These are phyloP conservation scores for Trochalopteron elliotii DNA, from an alignment of 2,113 vertebrate genomes.

Conservation along the genomic window DNA sequence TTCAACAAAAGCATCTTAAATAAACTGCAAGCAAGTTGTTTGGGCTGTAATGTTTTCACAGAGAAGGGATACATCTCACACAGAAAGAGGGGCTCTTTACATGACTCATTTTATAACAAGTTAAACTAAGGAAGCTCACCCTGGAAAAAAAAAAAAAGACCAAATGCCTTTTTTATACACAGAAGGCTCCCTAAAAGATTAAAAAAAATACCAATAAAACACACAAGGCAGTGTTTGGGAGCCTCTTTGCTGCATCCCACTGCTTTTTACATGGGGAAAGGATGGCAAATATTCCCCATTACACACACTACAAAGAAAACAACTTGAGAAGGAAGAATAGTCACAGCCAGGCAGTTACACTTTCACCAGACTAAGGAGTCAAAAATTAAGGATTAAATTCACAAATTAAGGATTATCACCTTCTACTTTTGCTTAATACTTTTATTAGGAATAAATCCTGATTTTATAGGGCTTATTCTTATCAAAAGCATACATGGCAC, in stretches of 20 bases:
- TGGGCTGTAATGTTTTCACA: conserved; percentile 83
- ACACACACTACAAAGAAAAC: not conserved
- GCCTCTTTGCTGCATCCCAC: not conserved
- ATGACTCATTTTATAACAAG: conserved; percentile 80
- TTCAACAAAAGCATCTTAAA: conserved; percentile 84
- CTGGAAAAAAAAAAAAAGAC: conserved; percentile 57
- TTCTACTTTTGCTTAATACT: not conserved
- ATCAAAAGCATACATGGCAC: not conserved
- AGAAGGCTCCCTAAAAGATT: conserved; percentile 39
- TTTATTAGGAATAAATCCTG: not conserved
- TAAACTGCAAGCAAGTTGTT: conserved; percentile 80
- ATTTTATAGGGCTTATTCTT: not conserved
- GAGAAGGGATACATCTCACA: conserved; percentile 80
- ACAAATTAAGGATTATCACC: not conserved
- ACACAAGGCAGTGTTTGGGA: not conserved
- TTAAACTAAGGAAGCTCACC: conserved; percentile 76
- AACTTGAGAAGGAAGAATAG: not conserved
- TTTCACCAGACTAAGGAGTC: not conserved
- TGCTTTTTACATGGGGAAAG: not conserved
- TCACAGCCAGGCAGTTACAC: not conserved
- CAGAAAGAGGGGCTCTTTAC: conserved; percentile 79
- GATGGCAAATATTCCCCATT: not conserved
- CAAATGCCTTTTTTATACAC: conserved; percentile 47
- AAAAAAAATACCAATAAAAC: not conserved
- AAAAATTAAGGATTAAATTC: not conserved